Conservation (phyloP, 2,797 vertebrate genomes). For the Tenualosa thibaudeaui region DNA sequence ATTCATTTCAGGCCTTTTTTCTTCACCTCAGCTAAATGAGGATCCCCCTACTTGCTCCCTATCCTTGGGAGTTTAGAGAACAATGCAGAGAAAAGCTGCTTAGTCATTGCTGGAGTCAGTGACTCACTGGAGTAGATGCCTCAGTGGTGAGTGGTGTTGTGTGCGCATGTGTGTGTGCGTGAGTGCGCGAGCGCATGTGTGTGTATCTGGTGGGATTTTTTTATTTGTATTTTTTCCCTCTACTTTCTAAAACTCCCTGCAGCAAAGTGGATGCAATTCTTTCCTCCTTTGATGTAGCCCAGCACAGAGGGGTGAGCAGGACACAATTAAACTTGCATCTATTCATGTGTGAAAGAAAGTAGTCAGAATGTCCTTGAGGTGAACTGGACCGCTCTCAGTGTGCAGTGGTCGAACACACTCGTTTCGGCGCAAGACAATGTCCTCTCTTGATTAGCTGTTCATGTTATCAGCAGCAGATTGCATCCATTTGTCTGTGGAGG, state of each 20-base stretch:
- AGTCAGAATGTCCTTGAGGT: neutral
- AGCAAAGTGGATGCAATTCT: neutral
- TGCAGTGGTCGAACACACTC: neutral
- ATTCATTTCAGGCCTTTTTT: neutral
- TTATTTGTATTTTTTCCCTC: neutral
- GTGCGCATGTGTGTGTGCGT: neutral
- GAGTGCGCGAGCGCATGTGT: neutral
- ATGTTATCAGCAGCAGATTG: neutral
- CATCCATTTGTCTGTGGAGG: neutral
- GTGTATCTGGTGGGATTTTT: neutral
- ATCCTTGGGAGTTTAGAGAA: neutral
- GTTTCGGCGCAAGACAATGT: neutral
- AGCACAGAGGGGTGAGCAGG: neutral
- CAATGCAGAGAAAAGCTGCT: constrained; percentile 21
- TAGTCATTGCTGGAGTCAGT: neutral
- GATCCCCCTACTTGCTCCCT: no score
- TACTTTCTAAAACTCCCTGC: neutral
- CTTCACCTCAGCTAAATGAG: neutral
- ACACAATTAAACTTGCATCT: neutral
- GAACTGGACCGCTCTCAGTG: neutral
- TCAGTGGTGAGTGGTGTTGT: neutral
- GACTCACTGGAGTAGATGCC: constrained; percentile 7
- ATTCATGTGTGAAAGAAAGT: neutral
- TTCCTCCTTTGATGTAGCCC: neutral
- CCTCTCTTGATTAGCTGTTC: neutral